Evolutionary conservation across 2,113 vertebrate genomes (phyloP).

Genomic region (Spea multiplicata): DNA sequence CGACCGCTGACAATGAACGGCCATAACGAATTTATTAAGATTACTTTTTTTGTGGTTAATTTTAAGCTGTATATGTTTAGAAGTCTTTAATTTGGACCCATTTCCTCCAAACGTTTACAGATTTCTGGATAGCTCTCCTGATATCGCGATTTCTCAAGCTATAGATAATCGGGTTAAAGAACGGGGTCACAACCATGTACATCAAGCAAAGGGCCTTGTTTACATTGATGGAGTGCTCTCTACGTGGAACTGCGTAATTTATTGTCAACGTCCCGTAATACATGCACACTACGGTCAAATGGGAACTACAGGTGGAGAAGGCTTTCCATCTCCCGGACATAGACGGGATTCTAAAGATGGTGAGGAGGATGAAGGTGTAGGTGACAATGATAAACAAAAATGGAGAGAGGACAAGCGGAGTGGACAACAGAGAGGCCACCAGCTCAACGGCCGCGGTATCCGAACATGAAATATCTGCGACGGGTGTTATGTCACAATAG

Average conservation of each 20-base stretch:
- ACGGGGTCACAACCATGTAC: conserved; percentile 28
- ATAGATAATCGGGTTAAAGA: conserved; percentile 33
- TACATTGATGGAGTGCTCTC: background rate
- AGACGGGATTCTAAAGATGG: conserved; percentile 17
- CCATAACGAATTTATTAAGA: no score
- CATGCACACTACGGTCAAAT: conserved; percentile 10
- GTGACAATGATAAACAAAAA: conserved; percentile 16
- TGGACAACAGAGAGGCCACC: background rate
- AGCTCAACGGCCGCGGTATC: background rate
- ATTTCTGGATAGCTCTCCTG: background rate
- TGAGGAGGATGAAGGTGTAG: conserved; percentile 7
- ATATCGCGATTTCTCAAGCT: conserved; percentile 35
- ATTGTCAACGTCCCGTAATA: conserved; percentile 18
- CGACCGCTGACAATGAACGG: no score
- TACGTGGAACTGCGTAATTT: conserved; percentile 11
- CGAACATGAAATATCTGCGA: conserved; percentile 5
- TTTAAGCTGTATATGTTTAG: no score
- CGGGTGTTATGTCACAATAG: conserved; percentile 25
- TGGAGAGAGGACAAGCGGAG: background rate
- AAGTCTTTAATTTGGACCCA: no score
- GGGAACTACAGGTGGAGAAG: conserved; percentile 40
- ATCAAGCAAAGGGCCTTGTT: conserved; percentile 18
- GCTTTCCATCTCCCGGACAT: conserved; percentile 12
- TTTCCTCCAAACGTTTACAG: background rate
- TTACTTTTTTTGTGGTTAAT: no score